phyloP scores from a whole-genome alignment of 2,888 invertebrate species.

The Drosophila demipolita region DNA sequence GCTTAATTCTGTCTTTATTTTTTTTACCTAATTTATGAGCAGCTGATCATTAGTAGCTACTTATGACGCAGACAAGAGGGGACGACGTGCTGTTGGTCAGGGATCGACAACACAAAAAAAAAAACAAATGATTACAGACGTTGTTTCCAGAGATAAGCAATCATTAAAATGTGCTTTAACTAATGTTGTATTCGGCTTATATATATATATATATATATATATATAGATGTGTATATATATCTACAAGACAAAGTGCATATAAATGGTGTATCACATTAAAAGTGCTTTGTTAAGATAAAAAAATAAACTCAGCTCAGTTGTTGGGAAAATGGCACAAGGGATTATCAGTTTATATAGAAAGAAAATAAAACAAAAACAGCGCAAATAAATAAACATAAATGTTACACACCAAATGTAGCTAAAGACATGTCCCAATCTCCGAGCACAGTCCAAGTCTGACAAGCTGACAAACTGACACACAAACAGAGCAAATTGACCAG shows the following conservation, averaged over 20 bases:
- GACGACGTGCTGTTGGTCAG: conserved; percentile 73
- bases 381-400: conserved; percentile 46
- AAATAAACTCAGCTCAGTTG: conserved; percentile 18
- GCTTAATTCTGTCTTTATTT: conserved; percentile 7
- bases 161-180: conserved; percentile 32
- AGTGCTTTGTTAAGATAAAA: conserved; percentile 34
- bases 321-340: conserved; percentile 36
- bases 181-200: neutral
- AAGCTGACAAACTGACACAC: conserved; percentile 63
- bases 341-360: conserved; percentile 18
- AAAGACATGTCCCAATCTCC: conserved; percentile 64
- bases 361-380: conserved; percentile 24
- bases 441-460: conserved; percentile 35
- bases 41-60: conserved; percentile 25
- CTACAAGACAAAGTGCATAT: conserved; percentile 24
- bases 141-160: conserved; percentile 44
- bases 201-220: neutral
- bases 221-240: neutral
- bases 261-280: conserved; percentile 23
- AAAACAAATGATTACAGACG: conserved; percentile 9
- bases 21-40: conserved; percentile 23
- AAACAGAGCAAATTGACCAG: conserved; percentile 44
- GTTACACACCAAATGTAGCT: conserved; percentile 47
- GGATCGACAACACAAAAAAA: conserved; percentile 28
- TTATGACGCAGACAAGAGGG: conserved; percentile 36